Percentiles rank a stretch among this genome's conserved stretches.
phyloP scores from a whole-genome alignment of 2,797 vertebrate species.

The Myotis pilosus region DNA sequence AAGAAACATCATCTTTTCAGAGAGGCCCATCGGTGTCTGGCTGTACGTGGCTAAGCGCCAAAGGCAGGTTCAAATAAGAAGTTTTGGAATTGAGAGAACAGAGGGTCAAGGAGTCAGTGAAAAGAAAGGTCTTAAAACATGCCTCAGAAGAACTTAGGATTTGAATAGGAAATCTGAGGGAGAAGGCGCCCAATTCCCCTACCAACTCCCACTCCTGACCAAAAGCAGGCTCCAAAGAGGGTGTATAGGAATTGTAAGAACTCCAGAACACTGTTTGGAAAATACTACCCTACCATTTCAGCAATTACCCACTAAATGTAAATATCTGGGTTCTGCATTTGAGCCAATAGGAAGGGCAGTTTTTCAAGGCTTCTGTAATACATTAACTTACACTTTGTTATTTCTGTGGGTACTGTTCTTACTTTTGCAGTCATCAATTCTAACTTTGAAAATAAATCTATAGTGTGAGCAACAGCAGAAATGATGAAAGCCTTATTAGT shows the following conservation, averaged over 20 bases:
- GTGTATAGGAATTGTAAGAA: neutral
- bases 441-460: slow-evolving; percentile 51
- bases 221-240: neutral
- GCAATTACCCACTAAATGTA: neutral
- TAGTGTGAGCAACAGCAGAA: neutral
- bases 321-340: neutral
- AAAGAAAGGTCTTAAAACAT: neutral
- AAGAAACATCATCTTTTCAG: neutral
- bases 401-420: neutral
- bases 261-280: neutral
- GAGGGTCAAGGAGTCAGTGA: neutral
- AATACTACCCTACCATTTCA: neutral
- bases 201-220: neutral
- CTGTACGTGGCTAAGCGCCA: neutral
- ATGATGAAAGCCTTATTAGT: slow-evolving; percentile 51
- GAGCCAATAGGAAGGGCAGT: neutral
- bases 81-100: neutral
- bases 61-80: neutral
- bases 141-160: neutral
- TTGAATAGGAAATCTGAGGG: neutral
- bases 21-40: neutral
- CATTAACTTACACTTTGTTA: slow-evolving; percentile 43
- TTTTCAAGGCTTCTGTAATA: slow-evolving; percentile 16
- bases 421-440: neutral
- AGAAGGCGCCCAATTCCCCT: neutral